These are phyloP conservation scores for Philereme vetulata DNA, from an alignment of 2,888 invertebrate species.

Conservation along the genomic window DNA sequence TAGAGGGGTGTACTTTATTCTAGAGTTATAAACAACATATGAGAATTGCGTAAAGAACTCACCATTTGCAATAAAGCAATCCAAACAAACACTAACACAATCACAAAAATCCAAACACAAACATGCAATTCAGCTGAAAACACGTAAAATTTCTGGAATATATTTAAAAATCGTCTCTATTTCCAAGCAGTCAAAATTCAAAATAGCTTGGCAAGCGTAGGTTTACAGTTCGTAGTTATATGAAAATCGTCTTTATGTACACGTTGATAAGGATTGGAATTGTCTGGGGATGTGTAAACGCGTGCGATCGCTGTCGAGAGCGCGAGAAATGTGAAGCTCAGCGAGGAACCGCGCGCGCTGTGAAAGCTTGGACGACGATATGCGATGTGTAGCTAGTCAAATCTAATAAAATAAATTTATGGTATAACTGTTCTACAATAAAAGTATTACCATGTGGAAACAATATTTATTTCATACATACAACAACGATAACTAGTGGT, in stretches of 20 bases:
- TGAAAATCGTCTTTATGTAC: conserved; percentile 2
- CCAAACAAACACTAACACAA: conserved; percentile 34
- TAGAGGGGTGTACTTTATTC: no score
- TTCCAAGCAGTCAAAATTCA: conserved; percentile 4
- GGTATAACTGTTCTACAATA: no score
- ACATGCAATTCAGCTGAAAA: conserved; percentile 28
- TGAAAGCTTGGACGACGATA: conserved; percentile 24
- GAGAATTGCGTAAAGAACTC: conserved; percentile 9
- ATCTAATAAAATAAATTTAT: no score
- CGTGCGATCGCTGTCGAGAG: conserved; percentile 18
- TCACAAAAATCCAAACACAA: conserved; percentile 28
- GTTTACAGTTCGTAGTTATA: neutral
- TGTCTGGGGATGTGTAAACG: conserved; percentile 10
- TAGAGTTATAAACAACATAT: no score
- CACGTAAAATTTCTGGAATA: neutral
- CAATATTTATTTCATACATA: no score
- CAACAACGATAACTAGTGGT: no score
- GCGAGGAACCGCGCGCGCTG: conserved; percentile 13
- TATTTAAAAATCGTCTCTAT: conserved; percentile 13
- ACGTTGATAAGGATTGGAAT: conserved; percentile 6
- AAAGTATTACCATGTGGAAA: no score
- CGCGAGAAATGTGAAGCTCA: conserved; percentile 27
- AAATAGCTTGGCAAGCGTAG: conserved; percentile 3
- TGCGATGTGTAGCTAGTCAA: conserved; percentile 3
- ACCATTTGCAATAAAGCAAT: conserved; percentile 32